Evolutionary conservation across 2,797 vertebrate species (phyloP), one percentile per base, ranked within the genome.

Genomic region (Masticophis lateralis): DNA sequence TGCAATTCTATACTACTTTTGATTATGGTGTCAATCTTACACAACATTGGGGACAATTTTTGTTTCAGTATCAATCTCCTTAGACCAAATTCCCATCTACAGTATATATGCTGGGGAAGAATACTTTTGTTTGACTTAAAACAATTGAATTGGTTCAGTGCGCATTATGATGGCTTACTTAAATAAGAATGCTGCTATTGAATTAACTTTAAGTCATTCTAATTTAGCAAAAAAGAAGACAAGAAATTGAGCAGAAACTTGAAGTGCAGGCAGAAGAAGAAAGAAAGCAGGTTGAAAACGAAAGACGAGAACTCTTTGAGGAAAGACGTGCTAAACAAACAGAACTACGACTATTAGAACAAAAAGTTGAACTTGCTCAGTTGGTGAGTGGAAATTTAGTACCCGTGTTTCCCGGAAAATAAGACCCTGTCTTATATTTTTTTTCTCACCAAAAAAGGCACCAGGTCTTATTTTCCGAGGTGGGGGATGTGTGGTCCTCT

Each of bases 361-460:
- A 99, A 96, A 99, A 99, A 97, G 99, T 99, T 95, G 99, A 99
- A 97, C 98, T 99, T 94, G 99, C 99, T 94, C 99, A 99, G 96
- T 97, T 99, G 99, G 99, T 99, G 95, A 98, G 94, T 96, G 87
- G 92, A n/a, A 92, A 92, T 94, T 90, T 12, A 74, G 25, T 37
- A 16, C 14, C 55, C 4, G 4, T 56, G 3, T 16, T 56, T 56
- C 55, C 51, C 9, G 9, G 51, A 53, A 53, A 53, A 53, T 10
- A 53, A 53, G 51, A 53, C 51, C 51, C 1, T 53, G 51, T 9
- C 51, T 53, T 51, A 51, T 51, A 51, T 53, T 53, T 53, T 53
- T 53, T 53, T 53, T 3, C 47, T 3, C 51, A 53, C 51, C 51
- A 53, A 53, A 53, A 53, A 53, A 53, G 51, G 9, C 51, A 56